phyloP scores from a whole-genome alignment of 2,888 invertebrate species.

The Oscheius myriophilus region DNA sequence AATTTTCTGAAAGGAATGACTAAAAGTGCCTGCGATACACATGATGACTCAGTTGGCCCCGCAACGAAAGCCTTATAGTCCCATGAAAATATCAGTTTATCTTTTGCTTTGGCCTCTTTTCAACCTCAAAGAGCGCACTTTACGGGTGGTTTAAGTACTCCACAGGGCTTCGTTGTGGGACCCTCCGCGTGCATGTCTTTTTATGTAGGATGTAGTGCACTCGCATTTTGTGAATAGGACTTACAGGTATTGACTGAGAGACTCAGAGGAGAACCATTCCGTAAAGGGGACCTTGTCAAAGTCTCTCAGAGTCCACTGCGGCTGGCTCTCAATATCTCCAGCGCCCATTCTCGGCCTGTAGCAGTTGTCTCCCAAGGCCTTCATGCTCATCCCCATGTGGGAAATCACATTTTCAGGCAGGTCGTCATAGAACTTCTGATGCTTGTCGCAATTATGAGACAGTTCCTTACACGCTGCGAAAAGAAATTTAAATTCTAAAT shows the following conservation, averaged over 20 bases:
- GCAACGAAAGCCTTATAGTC: too few relatives aligned
- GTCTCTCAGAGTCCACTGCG: background rate
- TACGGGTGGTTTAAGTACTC: too few relatives aligned
- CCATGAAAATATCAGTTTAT: too few relatives aligned
- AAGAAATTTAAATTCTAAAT: background rate
- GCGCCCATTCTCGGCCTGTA: background rate
- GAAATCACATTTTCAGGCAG: background rate
- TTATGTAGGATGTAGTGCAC: too few relatives aligned
- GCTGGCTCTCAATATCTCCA: background rate
- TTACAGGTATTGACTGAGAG: constrained; percentile 4
- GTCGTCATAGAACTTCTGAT: background rate
- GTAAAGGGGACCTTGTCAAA: background rate
- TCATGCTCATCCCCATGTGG: background rate
- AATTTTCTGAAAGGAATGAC: too few relatives aligned
- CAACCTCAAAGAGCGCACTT: too few relatives aligned
- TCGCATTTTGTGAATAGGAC: too few relatives aligned
- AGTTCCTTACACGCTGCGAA: background rate
- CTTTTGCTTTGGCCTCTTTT: too few relatives aligned
- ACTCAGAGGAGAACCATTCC: constrained; percentile 2
- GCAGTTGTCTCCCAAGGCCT: background rate
- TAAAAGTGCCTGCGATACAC: too few relatives aligned
- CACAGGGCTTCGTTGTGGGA: too few relatives aligned
- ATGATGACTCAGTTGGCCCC: too few relatives aligned
- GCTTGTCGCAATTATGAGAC: background rate
- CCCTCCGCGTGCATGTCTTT: too few relatives aligned